Conservation (phyloP, 2,113 vertebrate genomes). For the Telmatochromis brachygnathus region DNA sequence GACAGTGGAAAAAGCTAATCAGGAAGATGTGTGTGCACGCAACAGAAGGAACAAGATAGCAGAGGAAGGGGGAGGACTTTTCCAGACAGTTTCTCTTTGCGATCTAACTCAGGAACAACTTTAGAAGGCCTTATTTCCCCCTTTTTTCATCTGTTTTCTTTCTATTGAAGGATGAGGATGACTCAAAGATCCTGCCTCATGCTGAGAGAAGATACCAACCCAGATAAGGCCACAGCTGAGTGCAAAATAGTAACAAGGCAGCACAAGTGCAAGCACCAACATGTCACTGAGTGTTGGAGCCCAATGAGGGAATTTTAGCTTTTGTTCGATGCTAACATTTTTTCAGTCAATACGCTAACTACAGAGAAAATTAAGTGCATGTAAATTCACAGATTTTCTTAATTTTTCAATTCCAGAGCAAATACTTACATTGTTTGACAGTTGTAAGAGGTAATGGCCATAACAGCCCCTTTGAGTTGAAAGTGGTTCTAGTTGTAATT, state of each 20-base stretch:
- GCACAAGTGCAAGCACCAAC: constrained; percentile 50
- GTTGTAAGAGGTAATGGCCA: constrained; percentile 4
- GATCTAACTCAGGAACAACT: constrained; percentile 59
- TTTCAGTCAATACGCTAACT: background rate
- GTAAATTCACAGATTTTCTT: background rate
- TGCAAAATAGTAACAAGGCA: constrained; percentile 47
- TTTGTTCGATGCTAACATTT: background rate
- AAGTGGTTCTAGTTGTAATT: background rate
- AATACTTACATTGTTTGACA: background rate
- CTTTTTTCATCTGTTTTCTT: background rate
- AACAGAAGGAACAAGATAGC: background rate
- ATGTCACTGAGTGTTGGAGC: constrained; percentile 14
- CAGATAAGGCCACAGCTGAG: constrained; percentile 56
- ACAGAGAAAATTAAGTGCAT: background rate
- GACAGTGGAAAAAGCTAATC: constrained; percentile 57
- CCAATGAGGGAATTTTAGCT: background rate
- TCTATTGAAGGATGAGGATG: constrained; percentile 16
- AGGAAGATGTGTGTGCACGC: background rate
- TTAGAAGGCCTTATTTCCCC: constrained; percentile 32
- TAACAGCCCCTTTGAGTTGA: background rate
- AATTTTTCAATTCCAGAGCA: background rate
- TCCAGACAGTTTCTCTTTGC: constrained; percentile 20
- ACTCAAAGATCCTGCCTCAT: constrained; percentile 34
- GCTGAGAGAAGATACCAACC: constrained; percentile 28
- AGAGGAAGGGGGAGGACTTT: background rate